phyloP scores from a whole-genome alignment of 2,888 invertebrate species.

The Gryllus longicercus region DNA sequence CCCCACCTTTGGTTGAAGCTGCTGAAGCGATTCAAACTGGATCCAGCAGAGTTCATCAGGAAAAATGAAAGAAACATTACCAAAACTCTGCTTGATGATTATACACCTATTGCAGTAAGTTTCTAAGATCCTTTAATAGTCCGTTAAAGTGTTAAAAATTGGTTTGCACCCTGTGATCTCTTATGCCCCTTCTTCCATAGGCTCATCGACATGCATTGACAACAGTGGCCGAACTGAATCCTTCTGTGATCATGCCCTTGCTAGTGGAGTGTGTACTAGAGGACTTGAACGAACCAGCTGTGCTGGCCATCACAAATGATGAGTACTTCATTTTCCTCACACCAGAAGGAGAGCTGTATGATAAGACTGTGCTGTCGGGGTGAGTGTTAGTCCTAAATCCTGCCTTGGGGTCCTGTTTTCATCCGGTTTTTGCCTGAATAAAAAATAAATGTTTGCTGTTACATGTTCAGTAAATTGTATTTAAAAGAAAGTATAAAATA shows the following conservation, averaged over 20 bases:
- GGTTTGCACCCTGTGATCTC: too few species aligned
- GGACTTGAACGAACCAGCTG: conserved; percentile 61
- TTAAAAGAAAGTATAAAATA: too few species aligned
- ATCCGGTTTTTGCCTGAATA: too few species aligned
- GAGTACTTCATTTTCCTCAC: conserved; percentile 79
- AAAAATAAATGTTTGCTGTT: too few species aligned
- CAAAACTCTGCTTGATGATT: conserved; percentile 60
- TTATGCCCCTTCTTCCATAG: not conserved
- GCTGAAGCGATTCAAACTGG: conserved; percentile 55
- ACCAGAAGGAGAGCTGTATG: conserved; percentile 86
- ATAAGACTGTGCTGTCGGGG: conserved; percentile 75
- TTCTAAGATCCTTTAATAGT: too few species aligned
- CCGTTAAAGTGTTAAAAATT: too few species aligned
- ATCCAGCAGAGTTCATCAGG: conserved; percentile 59
- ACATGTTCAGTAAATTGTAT: too few species aligned
- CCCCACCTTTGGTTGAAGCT: conserved; percentile 68
- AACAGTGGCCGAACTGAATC: conserved; percentile 58
- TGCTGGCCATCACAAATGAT: conserved; percentile 70
- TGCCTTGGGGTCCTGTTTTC: too few species aligned
- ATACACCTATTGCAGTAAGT: conserved; percentile 46
- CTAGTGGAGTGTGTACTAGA: conserved; percentile 60
- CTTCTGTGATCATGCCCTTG: conserved; percentile 61
- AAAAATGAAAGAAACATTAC: conserved; percentile 57
- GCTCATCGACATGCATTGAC: not conserved
- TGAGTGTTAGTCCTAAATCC: conserved; percentile 39